Evolutionary conservation across 2,888 invertebrate genomes (phyloP).

Genomic region (Drosophila fungiperda): DNA sequence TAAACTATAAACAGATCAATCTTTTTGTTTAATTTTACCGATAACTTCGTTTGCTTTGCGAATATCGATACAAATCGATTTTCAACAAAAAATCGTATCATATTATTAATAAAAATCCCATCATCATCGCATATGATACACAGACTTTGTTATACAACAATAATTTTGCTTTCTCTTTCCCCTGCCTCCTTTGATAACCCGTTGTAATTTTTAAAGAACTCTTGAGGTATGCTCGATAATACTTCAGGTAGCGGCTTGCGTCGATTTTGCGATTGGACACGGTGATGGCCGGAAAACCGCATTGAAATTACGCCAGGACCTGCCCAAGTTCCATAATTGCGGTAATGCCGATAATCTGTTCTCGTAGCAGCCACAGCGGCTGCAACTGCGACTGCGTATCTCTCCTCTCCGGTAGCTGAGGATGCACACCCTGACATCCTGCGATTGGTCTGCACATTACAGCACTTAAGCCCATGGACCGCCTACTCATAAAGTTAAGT

Average conservation of each 20-base stretch:
- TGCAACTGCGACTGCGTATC: not conserved
- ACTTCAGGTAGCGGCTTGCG: constrained; percentile 41
- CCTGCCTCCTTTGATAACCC: not conserved
- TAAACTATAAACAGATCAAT: not conserved
- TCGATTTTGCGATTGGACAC: constrained; percentile 57
- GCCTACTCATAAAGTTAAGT: constrained; percentile 66
- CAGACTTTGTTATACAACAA: not conserved
- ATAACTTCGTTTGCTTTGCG: not conserved
- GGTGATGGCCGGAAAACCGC: constrained; percentile 74
- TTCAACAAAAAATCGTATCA: not conserved
- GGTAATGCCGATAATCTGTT: constrained; percentile 81
- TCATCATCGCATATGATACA: not conserved
- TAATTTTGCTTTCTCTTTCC: not conserved
- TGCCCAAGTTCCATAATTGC: constrained; percentile 79
- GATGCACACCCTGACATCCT: constrained; percentile 15
- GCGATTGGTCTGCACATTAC: constrained; percentile 43
- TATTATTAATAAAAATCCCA: not conserved
- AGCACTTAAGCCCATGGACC: constrained; percentile 53
- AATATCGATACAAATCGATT: not conserved
- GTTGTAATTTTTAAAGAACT: not conserved
- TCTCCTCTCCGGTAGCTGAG: constrained; percentile 1
- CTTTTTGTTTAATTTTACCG: not conserved
- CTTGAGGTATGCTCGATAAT: not conserved
- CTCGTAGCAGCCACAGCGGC: constrained; percentile 29
- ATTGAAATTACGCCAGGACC: constrained; percentile 76